Conservation (phyloP, 2,888 invertebrate genomes). For the Portevinia maculata region DNA sequence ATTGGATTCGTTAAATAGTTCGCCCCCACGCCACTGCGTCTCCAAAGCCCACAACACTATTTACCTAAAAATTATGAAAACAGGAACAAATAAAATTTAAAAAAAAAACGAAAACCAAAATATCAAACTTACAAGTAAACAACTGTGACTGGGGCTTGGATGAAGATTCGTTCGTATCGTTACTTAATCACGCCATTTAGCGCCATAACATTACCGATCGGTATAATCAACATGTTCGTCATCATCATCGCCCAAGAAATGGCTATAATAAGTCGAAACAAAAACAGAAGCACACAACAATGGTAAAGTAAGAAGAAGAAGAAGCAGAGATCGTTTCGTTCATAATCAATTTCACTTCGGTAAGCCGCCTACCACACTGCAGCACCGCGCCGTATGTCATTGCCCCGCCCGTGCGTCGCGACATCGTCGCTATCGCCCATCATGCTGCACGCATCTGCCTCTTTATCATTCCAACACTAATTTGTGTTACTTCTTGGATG, state of each 20-base stretch:
- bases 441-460: conserved; percentile 31
- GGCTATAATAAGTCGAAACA: neutral
- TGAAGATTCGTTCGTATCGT: conserved; percentile 40
- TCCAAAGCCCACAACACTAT: no score
- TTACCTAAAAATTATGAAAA: neutral
- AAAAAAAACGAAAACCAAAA: conserved; percentile 9
- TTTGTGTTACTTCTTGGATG: conserved; percentile 13
- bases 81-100: neutral
- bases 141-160: conserved; percentile 38
- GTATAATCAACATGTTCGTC: conserved; percentile 43
- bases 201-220: conserved; percentile 50
- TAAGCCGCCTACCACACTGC: neutral
- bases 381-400: neutral
- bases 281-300: neutral
- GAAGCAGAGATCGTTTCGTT: conserved; percentile 15
- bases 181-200: conserved; percentile 55
- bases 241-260: conserved; percentile 6
- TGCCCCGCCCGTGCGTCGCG: neutral
- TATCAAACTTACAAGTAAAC: conserved; percentile 8
- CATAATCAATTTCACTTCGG: conserved; percentile 27
- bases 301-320: neutral
- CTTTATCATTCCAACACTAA: conserved; percentile 48
- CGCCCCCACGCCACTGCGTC: neutral
- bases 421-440: no score
- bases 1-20: no score